A percentile compares a stretch with the other conserved stretches of the same genome.
phyloP scores from a whole-genome alignment of 1,140 invertebrate genomes.

The Heterodera schachtii region DNA sequence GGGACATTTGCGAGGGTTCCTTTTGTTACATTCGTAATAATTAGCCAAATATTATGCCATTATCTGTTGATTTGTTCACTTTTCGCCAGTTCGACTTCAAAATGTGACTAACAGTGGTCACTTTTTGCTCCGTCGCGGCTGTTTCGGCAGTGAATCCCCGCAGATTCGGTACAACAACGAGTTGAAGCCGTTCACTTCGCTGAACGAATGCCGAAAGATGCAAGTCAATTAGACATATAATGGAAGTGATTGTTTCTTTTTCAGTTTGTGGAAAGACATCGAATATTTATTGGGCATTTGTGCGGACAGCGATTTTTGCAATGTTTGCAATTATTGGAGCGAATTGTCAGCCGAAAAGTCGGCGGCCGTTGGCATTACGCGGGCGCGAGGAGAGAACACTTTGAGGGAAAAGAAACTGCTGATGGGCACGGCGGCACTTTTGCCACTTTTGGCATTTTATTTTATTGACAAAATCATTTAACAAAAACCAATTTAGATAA shows the following conservation, averaged over 20 bases:
- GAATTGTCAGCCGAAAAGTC: conserved; percentile 13
- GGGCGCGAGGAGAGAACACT: too few relatives aligned
- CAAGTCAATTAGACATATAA: background rate
- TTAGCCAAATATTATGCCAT: background rate
- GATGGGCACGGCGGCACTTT: background rate
- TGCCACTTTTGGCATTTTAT: background rate
- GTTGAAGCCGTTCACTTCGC: conserved; percentile 23
- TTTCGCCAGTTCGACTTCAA: conserved; percentile 10
- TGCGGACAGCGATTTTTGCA: conserved; percentile 27
- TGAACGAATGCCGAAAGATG: conserved; percentile 25
- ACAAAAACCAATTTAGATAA: too few relatives aligned
- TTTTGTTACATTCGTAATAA: conserved; percentile 20
- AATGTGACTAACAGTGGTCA: conserved; percentile 15
- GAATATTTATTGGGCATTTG: conserved; percentile 26
- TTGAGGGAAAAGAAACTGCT: background rate
- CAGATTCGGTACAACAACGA: conserved; percentile 21
- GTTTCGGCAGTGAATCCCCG: conserved; percentile 13
- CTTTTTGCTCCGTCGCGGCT: conserved; percentile 20
- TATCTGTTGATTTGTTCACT: background rate
- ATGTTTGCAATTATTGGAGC: conserved; percentile 21
- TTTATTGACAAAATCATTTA: too few relatives aligned
- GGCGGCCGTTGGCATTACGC: background rate
- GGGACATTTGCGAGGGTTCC: conserved; percentile 21
- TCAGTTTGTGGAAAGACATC: conserved; percentile 29
- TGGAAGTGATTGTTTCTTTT: background rate